These are phyloP conservation scores for Thinocorus orbignyianus DNA, from an alignment of 2,113 vertebrate species.

Conservation along the genomic window DNA sequence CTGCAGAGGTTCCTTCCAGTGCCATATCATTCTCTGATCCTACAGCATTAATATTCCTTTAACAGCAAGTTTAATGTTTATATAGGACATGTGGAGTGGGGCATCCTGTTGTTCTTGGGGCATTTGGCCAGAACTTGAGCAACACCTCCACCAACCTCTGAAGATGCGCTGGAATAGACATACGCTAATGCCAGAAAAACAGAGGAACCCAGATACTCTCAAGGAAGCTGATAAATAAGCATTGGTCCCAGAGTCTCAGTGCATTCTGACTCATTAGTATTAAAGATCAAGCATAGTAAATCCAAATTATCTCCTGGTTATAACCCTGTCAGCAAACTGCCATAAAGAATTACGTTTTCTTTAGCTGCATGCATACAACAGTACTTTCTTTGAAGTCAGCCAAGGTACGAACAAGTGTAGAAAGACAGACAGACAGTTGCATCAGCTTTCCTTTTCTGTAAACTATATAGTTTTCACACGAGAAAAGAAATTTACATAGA, in stretches of 20 bases:
- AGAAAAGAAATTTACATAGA: neutral
- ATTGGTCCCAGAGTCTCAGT: neutral
- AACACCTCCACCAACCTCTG: neutral
- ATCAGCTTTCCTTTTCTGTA: neutral
- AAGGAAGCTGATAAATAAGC: neutral
- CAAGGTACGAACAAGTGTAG: neutral
- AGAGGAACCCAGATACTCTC: neutral
- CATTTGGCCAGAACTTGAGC: neutral
- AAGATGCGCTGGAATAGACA: neutral
- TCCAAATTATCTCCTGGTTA: neutral
- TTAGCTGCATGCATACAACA: accelerated
- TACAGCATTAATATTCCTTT: neutral
- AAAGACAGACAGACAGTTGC: neutral
- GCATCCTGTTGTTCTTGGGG: neutral
- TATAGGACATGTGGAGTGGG: neutral
- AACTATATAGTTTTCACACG: neutral
- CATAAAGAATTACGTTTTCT: neutral
- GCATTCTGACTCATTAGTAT: neutral
- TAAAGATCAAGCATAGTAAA: neutral
- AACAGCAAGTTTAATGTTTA: neutral
- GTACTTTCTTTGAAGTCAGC: neutral
- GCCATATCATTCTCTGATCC: neutral
- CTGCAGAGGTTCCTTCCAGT: too few relatives aligned
- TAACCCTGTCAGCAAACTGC: neutral
- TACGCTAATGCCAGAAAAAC: neutral